Evolutionary conservation across 2,797 vertebrate species (phyloP).

Genomic region (Catharus ustulatus): DNA sequence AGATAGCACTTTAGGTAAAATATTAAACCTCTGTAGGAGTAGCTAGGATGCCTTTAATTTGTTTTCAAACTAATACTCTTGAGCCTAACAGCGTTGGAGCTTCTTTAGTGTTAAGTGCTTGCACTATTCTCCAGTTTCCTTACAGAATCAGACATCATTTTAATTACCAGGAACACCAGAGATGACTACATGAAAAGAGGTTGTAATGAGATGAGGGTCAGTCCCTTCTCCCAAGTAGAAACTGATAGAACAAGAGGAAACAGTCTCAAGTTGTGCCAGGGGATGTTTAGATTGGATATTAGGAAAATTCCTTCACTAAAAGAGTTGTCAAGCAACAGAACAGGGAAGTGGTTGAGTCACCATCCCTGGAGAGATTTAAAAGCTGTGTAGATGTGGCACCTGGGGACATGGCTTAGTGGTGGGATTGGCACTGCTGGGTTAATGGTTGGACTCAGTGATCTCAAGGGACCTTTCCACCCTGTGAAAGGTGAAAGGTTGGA

Average conservation of each 20-base stretch:
- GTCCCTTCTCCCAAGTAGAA: background rate
- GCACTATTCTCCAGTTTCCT: conserved; percentile 40
- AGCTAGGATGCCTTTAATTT: conserved; percentile 67
- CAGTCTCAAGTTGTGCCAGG: background rate
- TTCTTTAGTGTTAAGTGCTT: conserved; percentile 50
- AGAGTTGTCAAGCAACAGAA: background rate
- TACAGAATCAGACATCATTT: conserved; percentile 42
- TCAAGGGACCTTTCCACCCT: background rate
- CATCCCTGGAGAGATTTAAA: background rate
- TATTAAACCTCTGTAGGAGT: conserved; percentile 56
- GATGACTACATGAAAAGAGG: background rate
- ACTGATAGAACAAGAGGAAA: background rate
- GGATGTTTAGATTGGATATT: background rate
- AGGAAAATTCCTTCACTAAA: background rate
- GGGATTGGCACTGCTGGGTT: background rate
- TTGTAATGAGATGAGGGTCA: background rate
- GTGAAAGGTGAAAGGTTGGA: background rate
- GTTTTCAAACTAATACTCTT: conserved; percentile 62
- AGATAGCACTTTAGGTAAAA: conserved; percentile 64
- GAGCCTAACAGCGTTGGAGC: conserved; percentile 49
- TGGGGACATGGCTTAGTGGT: background rate
- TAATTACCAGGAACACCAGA: conserved; percentile 58
- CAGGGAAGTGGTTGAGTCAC: background rate
- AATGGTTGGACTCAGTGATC: rapidly evolving
- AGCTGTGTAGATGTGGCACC: background rate